Evolutionary conservation across 2,888 invertebrate genomes (phyloP).

Genomic region (Luperina testacea): DNA sequence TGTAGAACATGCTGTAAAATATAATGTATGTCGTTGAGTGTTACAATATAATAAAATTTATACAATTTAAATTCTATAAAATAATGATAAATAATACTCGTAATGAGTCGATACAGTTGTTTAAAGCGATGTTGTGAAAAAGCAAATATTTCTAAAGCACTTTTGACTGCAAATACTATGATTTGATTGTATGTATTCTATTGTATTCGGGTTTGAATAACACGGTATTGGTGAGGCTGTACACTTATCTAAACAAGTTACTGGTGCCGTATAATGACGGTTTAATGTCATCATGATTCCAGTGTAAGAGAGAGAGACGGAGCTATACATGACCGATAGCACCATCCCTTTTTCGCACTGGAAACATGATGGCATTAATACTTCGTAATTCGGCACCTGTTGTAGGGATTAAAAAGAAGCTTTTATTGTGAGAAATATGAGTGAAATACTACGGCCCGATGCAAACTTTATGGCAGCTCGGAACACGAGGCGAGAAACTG

Average conservation of each 20-base stretch:
- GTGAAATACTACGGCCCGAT: conserved; percentile 19
- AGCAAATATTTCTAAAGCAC: conserved; percentile 43
- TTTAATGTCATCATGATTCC: background rate
- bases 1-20: conserved; percentile 51
- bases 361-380: background rate
- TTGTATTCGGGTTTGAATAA: conserved; percentile 26
- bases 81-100: conserved; percentile 23
- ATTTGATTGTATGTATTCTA: conserved; percentile 22
- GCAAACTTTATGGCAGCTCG: background rate
- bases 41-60: conserved; percentile 48
- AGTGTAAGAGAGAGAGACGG: background rate
- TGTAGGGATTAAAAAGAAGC: conserved; percentile 26
- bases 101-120: conserved; percentile 33
- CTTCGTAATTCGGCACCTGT: conserved; percentile 4
- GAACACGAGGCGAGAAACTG: background rate
- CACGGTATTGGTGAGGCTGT: conserved; percentile 36
- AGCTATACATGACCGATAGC: background rate
- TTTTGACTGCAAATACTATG: conserved; percentile 38
- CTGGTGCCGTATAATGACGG: background rate
- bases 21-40: conserved; percentile 45
- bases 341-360: background rate
- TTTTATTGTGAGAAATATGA: conserved; percentile 38
- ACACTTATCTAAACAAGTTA: conserved; percentile 21
- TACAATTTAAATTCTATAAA: conserved; percentile 44
- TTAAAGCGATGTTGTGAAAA: conserved; percentile 30